Base-by-base conservation (phyloP, 2,113 vertebrate genomes). In the Prietella phreatophila region DNA sequence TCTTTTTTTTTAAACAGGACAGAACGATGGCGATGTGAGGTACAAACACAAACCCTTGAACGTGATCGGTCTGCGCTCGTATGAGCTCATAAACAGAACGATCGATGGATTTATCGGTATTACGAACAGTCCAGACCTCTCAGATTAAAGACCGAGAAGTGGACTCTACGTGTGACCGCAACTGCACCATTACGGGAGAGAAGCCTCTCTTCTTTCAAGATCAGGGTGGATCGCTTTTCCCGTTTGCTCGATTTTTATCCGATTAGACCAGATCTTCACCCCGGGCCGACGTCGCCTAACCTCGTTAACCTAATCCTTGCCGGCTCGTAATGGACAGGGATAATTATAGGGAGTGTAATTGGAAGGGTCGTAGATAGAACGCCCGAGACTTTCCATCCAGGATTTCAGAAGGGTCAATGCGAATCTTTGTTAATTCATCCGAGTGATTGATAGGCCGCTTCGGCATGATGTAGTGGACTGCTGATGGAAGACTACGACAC, bases 211-310 rank as follows among this genome's bases (percentile, higher is more conserved):
- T 85, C 94, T 95, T 95, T 95, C 94, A 92, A 91, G 87, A 90
- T 91, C 87, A 89, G 93, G 93, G 94, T 95, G 88, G 94, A 95
- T 96, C 94, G 89, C 93, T 93, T 95, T 95, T 91, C 95, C 84
- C 83, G 58, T 88, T 89, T 90, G 93, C 94, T 96, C 95, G 42
- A 96, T 95, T 88, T 92, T 96, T 96, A 96, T 95, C 93, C 88
- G 69, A 91, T 96, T 95, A 91, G 76, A 87, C 90, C 88, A 93
- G 94, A 93, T 94, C 93, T 95, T 91, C 93, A 91, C 93, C 90
- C 90, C n/a, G 73, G 88, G 91, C 94, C 93, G 91, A 95, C 91
- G 93, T 95, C 87, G 87, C 87, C 76, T 95, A 95, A 95, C 92
- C 91, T 95, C 3, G 90, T 95, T 96, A 95, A 85, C 86, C 81